Evolutionary conservation across 1,140 invertebrate genomes (phyloP).

Genomic region (Laupala kohalensis): DNA sequence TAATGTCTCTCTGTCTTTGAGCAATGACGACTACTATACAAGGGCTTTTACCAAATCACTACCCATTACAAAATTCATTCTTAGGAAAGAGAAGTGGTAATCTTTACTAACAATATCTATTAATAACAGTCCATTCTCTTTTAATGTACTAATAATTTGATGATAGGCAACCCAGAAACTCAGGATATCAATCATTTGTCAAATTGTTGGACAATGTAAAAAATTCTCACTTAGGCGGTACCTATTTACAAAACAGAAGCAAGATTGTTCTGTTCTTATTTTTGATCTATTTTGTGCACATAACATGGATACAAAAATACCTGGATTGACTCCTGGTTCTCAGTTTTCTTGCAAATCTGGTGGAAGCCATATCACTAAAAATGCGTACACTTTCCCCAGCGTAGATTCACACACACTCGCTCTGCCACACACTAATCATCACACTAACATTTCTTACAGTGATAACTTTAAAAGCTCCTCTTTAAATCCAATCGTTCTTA

Average conservation of each 20-base stretch:
- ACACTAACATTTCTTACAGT: background rate
- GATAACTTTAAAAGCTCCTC: background rate
- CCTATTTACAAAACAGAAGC: background rate
- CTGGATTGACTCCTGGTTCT: background rate
- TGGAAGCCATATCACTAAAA: slow-evolving; percentile 8
- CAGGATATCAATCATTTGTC: background rate
- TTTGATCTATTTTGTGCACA: background rate
- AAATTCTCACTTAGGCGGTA: background rate
- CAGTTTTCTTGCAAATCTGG: slow-evolving; percentile 1
- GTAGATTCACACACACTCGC: background rate
- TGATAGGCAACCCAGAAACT: background rate
- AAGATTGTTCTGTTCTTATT: background rate
- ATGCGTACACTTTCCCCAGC: background rate
- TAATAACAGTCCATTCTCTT: background rate
- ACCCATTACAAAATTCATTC: background rate
- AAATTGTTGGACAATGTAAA: background rate
- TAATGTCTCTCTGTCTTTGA: background rate
- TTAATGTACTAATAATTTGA: background rate
- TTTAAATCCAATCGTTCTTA: background rate
- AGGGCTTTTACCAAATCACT: background rate
- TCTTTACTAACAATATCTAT: background rate
- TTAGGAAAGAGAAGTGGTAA: background rate
- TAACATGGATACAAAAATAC: slow-evolving; percentile 1
- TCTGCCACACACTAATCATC: slow-evolving; percentile 2
- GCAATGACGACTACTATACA: background rate